Evolutionary conservation across 2,797 vertebrate species (phyloP), one percentile per base, ranked within the genome.

Genomic region (Apogon hyalosoma): DNA sequence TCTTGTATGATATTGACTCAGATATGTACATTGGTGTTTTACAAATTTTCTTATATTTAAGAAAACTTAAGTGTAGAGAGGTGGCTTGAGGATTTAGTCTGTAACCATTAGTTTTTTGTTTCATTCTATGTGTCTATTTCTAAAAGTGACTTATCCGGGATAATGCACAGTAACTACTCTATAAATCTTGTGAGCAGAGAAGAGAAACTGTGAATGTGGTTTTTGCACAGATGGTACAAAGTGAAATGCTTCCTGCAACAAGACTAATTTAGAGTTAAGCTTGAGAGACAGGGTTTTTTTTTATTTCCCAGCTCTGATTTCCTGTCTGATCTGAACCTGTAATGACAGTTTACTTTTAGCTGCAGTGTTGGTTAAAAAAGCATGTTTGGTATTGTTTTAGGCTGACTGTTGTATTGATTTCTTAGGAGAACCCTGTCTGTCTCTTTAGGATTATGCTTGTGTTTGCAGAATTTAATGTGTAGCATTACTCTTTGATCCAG

Each of bases 221-320:
- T 82, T 63, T 18, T 75, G 56, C 65, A 77, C 79, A 62, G 51
- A 63, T 71, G 75, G 52, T 51, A 69, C 24, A 69, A 76, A 63
- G 68, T 74, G 70, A 75, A 80, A 58, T 42, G 56, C 60, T 83
- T 82, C 74, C 72, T 77, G 63, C 58, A 69, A 65, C 52, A 55
- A 73, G 24, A 60, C 56, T 72, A 60, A 71, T 75, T 73, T 28
- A 69, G 13, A 75, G 77, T 65, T 45, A 6, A 0, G 18, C 72
- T 66, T 21, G 10, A 48, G 51, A 77, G 47, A 68, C 39, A 39
- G 3, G 13, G 39, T 39, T 11, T 43, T 69, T 79, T 61, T 51
- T 60, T 43, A 67, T 79, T 58, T 48, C 56, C 7, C 40, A 65
- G 33, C 69, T 67, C 45, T 24, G 14, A 31, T 58, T 67, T 56